phyloP scores from a whole-genome alignment of 2,797 vertebrate species.

The Trichosurus vulpecula region DNA sequence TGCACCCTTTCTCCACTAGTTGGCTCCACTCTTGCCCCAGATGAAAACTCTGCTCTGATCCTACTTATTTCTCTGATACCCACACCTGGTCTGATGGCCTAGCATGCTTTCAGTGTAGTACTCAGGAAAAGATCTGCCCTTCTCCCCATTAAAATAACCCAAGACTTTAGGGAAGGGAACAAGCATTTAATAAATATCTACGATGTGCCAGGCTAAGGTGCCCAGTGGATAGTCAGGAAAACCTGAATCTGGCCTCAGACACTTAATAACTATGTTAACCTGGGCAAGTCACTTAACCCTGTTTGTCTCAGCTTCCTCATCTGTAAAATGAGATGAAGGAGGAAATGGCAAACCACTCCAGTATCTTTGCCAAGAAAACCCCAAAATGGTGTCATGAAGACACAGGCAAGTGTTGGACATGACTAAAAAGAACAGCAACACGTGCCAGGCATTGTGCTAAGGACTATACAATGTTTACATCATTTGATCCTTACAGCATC shows the following conservation, averaged over 20 bases:
- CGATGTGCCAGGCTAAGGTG: background rate
- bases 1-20: background rate
- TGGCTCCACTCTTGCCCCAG: background rate
- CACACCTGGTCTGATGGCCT: background rate
- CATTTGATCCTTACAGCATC: background rate
- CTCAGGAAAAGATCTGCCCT: background rate
- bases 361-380: background rate
- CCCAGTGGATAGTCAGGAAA: background rate
- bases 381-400: background rate
- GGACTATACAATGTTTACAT: background rate
- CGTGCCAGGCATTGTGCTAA: background rate
- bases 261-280: background rate
- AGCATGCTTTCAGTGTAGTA: background rate
- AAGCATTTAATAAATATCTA: background rate
- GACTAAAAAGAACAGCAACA: background rate
- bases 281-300: background rate
- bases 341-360: background rate
- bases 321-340: background rate
- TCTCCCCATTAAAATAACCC: background rate
- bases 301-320: background rate
- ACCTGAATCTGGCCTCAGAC: background rate
- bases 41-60: background rate
- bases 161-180: background rate
- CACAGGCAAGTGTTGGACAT: background rate
- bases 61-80: slow-evolving; percentile 11